These are phyloP conservation scores for Eledona agricola DNA, from an alignment of 2,888 invertebrate species.

Conservation along the genomic window DNA sequence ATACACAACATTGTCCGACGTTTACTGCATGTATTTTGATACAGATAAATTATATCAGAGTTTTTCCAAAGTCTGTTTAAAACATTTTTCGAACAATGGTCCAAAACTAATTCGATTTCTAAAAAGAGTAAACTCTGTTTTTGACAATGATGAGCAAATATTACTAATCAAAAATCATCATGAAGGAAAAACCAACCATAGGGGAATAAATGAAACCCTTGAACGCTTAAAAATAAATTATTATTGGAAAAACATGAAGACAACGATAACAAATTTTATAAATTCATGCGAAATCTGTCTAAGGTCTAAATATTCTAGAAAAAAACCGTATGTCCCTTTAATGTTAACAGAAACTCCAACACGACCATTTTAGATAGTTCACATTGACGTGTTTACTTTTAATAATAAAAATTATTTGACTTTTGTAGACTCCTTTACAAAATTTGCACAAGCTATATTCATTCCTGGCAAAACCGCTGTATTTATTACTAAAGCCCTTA, in stretches of 20 bases:
- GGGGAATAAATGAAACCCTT: conserved; percentile 3
- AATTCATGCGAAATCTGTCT: conserved; percentile 3
- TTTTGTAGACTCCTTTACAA: conserved; percentile 3
- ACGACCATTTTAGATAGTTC: conserved; percentile 1
- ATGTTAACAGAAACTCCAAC: conserved; percentile 6
- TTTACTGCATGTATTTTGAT: background rate
- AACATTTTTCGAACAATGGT: background rate
- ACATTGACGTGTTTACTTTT: background rate
- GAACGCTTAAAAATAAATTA: background rate
- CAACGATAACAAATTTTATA: background rate
- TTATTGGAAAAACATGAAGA: conserved; percentile 5
- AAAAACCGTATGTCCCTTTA: background rate
- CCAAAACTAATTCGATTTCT: background rate
- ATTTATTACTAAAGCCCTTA: too few relatives aligned
- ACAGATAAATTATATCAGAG: background rate
- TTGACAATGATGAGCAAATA: background rate
- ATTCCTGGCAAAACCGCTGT: background rate
- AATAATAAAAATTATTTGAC: conserved; percentile 1
- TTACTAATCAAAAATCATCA: conserved; percentile 1
- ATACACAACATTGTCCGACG: background rate
- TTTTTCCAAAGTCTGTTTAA: background rate
- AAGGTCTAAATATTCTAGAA: background rate
- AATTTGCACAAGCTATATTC: background rate
- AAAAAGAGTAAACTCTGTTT: background rate
- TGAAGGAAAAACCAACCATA: background rate